Percentiles rank a stretch among this genome's conserved stretches.
Conservation (phyloP, 2,113 vertebrate genomes). For the Channa maculata region DNA sequence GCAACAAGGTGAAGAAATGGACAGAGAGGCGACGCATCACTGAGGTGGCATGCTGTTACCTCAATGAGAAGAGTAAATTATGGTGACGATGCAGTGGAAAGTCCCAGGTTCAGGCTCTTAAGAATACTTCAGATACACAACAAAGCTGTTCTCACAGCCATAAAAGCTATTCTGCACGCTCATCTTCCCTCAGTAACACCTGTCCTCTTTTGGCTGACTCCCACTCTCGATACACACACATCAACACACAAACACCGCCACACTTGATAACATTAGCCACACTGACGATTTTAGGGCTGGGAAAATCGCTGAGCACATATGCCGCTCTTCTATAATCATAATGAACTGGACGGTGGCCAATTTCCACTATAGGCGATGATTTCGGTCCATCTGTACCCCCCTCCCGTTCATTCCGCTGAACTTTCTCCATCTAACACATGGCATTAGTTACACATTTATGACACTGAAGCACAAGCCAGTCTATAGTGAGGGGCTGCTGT, state of each 20-base stretch:
- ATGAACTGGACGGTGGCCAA: constrained; percentile 73
- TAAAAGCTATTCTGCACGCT: constrained; percentile 46
- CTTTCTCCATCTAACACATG: constrained; percentile 74
- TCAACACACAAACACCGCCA: constrained; percentile 30
- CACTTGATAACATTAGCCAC: constrained; percentile 57
- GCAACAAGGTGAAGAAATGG: constrained; percentile 47
- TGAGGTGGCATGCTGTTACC: constrained; percentile 16
- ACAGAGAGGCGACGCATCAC: constrained; percentile 21
- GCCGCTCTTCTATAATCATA: constrained; percentile 69
- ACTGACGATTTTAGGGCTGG: constrained; percentile 48
- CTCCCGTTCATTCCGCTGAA: constrained; percentile 31
- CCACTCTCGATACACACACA: constrained; percentile 14
- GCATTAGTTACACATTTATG: constrained; percentile 83
- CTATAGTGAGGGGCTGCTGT: constrained; percentile 56
- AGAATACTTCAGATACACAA: constrained; percentile 57
- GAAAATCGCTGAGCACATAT: constrained; percentile 72
- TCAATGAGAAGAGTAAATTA: constrained; percentile 27
- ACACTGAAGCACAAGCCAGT: constrained; percentile 67
- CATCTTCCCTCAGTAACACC: constrained; percentile 56
- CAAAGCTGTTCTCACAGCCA: constrained; percentile 51
- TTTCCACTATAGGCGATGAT: constrained; percentile 76
- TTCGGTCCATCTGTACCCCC: constrained; percentile 74
- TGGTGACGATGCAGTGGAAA: constrained; percentile 18
- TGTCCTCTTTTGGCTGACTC: constrained; percentile 49
- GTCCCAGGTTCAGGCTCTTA: constrained; percentile 53